phyloP scores from a whole-genome alignment of 2,888 invertebrate species.

The Drosophila rubida region DNA sequence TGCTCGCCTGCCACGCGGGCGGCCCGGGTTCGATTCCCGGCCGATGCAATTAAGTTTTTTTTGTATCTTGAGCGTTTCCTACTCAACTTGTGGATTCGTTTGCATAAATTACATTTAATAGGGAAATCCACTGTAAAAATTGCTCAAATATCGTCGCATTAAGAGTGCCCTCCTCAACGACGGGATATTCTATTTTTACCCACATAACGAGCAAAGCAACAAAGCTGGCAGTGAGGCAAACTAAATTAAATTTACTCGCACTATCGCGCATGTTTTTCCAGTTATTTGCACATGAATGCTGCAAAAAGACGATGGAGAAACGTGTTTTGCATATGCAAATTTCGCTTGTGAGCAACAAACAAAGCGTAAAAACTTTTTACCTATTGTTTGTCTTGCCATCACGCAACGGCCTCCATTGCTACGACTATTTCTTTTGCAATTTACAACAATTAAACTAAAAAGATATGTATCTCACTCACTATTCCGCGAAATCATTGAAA shows the following conservation, averaged over 20 bases:
- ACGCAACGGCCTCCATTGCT: conserved; percentile 52
- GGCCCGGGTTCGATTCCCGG: conserved; percentile 81
- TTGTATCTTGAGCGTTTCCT: conserved; percentile 17
- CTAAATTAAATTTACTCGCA: conserved; percentile 57
- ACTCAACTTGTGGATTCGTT: conserved; percentile 38
- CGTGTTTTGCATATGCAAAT: conserved; percentile 68
- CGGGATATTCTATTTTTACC: conserved; percentile 43
- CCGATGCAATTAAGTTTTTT: conserved; percentile 59
- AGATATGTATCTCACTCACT: conserved; percentile 21
- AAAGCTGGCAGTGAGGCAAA: conserved; percentile 19
- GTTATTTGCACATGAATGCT: conserved; percentile 61
- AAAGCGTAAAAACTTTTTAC: conserved; percentile 18
- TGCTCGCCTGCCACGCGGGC: conserved; percentile 81
- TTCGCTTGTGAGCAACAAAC: conserved; percentile 21
- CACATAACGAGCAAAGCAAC: conserved; percentile 1
- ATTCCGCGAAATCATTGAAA: neutral
- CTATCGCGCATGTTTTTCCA: conserved; percentile 69
- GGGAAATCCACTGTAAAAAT: conserved; percentile 69
- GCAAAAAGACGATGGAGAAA: conserved; percentile 41
- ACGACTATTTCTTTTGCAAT: conserved; percentile 49
- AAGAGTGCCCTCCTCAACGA: conserved; percentile 16
- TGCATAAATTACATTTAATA: conserved; percentile 72
- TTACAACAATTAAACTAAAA: conserved; percentile 43
- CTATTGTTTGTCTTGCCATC: conserved; percentile 49
- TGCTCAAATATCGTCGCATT: conserved; percentile 59